Percentiles rank a stretch among this genome's conserved stretches.
Evolutionary conservation across 1,140 invertebrate genomes (phyloP).

Genomic region (Brachionus sp.): DNA sequence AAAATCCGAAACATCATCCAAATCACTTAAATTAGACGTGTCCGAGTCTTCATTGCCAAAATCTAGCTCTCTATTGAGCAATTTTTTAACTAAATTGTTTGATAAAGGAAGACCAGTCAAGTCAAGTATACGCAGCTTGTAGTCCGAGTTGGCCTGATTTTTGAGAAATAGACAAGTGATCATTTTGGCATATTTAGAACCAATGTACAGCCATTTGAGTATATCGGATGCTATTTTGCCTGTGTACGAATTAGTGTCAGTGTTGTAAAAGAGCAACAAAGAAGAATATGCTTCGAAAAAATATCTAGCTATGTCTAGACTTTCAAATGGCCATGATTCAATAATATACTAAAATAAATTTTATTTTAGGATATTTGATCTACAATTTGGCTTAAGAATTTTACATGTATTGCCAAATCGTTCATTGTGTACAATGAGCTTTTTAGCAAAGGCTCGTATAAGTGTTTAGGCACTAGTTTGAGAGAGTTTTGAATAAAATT

Average conservation of each 20-base stretch:
- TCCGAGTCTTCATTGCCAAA: neutral
- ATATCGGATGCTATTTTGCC: constrained; percentile 21
- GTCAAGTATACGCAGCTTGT: neutral
- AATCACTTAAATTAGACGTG: neutral
- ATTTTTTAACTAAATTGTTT: neutral
- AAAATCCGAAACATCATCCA: neutral
- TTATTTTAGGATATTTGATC: neutral
- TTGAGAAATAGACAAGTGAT: neutral
- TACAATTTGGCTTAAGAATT: no score
- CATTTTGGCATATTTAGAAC: constrained; percentile 10
- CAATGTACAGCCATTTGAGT: constrained; percentile 14
- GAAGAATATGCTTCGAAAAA: constrained; percentile 18
- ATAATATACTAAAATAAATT: neutral
- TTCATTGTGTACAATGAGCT: constrained; percentile 5
- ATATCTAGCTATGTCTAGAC: neutral
- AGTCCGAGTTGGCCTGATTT: neutral
- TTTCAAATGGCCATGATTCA: neutral
- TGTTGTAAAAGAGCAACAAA: neutral
- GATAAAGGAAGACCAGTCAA: neutral
- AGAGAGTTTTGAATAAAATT: neutral
- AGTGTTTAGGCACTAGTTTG: neutral
- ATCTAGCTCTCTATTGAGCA: neutral
- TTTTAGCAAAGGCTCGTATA: neutral
- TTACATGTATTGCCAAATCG: constrained; percentile 15
- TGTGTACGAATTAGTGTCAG: constrained; percentile 19